Percentiles rank a stretch among this genome's conserved stretches.
Evolutionary conservation across 2,888 invertebrate genomes (phyloP).

Genomic region (Plebejus argus): DNA sequence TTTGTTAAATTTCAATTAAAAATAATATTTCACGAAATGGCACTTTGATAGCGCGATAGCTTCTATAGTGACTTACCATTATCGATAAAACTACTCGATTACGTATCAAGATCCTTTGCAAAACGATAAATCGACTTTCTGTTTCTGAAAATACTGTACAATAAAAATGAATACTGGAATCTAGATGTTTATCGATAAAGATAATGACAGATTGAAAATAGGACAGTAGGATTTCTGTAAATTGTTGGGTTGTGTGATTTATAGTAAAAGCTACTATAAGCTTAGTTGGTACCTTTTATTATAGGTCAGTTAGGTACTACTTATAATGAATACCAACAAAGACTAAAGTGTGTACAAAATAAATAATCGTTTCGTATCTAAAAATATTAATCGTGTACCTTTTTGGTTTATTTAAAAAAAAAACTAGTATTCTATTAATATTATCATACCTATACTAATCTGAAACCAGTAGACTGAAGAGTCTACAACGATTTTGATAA

Average conservation of each 20-base stretch:
- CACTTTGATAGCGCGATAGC: slow-evolving; percentile 69
- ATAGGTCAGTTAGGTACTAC: no score
- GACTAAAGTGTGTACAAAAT: no score
- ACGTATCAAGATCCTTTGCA: slow-evolving; percentile 65
- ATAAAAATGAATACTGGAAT: slow-evolving; percentile 40
- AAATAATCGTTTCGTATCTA: no score
- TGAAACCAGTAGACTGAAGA: no score
- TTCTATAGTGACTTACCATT: slow-evolving; percentile 74
- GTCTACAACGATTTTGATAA: no score
- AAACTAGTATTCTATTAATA: no score
- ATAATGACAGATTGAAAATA: slow-evolving; percentile 21
- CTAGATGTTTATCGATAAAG: slow-evolving; percentile 19
- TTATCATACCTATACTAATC: no score
- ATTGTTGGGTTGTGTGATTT: background rate
- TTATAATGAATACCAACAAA: no score
- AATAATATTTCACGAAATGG: slow-evolving; percentile 48
- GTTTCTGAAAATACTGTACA: slow-evolving; percentile 23
- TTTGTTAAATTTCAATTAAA: slow-evolving; percentile 46
- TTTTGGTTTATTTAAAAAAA: no score
- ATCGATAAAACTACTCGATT: slow-evolving; percentile 73
- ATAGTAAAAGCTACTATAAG: background rate
- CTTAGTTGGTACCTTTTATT: no score
- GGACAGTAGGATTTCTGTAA: background rate
- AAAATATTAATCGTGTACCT: no score
- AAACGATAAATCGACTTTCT: slow-evolving; percentile 62